These are phyloP conservation scores for Omphaloscelis lunosa DNA, from an alignment of 2,888 invertebrate genomes.

Conservation along the genomic window DNA sequence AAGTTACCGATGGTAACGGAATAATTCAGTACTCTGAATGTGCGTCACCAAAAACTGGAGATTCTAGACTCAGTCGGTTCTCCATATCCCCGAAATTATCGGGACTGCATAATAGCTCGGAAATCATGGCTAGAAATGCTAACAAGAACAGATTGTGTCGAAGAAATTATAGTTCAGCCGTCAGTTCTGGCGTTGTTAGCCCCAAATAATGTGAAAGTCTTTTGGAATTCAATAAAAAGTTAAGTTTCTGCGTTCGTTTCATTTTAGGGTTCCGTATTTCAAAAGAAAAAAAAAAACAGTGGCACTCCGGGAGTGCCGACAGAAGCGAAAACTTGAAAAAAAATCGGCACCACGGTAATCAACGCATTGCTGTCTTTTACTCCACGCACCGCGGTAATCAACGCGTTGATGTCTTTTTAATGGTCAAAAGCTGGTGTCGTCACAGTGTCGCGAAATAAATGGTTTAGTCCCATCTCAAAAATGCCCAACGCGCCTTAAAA, in stretches of 20 bases:
- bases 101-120: neutral
- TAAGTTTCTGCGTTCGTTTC: neutral
- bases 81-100: neutral
- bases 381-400: too few relatives aligned
- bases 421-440: too few relatives aligned
- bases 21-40: neutral
- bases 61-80: neutral
- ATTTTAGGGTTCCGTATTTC: neutral
- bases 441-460: too few relatives aligned
- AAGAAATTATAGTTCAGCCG: too few relatives aligned
- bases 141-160: neutral
- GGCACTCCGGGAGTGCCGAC: too few relatives aligned
- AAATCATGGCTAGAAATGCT: neutral
- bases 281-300: neutral
- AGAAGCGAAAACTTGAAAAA: too few relatives aligned
- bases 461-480: too few relatives aligned
- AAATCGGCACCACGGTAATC: too few relatives aligned
- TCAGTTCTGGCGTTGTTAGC: neutral
- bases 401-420: too few relatives aligned
- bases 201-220: neutral
- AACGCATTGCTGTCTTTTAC: too few relatives aligned
- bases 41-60: neutral
- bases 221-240: neutral
- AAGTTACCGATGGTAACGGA: conserved; percentile 5
- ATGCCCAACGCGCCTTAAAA: too few relatives aligned